A percentile compares a stretch with the other conserved stretches of the same genome.
Evolutionary conservation across 2,888 invertebrate species (phyloP).

Genomic region (Cylindroiulus punctatus): DNA sequence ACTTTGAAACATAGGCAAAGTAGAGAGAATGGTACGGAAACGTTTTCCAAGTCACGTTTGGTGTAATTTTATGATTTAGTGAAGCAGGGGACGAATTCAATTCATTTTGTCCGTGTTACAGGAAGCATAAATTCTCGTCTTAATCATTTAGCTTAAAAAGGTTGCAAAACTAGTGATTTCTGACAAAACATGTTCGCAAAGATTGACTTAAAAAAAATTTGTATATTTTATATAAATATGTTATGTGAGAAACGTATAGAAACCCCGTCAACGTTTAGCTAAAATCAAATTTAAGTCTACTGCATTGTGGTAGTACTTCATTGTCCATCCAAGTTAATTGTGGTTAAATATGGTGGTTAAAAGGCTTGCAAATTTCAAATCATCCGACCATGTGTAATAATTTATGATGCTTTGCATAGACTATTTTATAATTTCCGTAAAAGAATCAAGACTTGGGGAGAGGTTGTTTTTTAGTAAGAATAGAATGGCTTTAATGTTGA

Average conservation of each 20-base stretch:
- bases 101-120: no score
- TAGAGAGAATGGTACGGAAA: not conserved
- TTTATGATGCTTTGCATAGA: not conserved
- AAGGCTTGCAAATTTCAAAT: no score
- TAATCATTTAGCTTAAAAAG: no score
- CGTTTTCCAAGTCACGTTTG: not conserved
- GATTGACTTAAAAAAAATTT: not conserved
- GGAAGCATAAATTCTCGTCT: no score
- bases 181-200: not conserved
- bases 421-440: not conserved
- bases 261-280: not conserved
- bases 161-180: not conserved
- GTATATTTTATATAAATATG: not conserved
- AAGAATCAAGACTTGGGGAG: not conserved
- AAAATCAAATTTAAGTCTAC: constrained; percentile 9
- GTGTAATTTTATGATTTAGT: not conserved
- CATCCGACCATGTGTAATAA: not conserved
- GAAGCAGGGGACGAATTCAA: not conserved
- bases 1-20: not conserved
- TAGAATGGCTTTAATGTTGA: not conserved
- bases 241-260: not conserved
- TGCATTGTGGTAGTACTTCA: not conserved
- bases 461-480: not conserved
- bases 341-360: not conserved
- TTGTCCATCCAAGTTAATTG: not conserved